Conservation (phyloP, 2,113 vertebrate genomes). For the Narcine bancroftii region DNA sequence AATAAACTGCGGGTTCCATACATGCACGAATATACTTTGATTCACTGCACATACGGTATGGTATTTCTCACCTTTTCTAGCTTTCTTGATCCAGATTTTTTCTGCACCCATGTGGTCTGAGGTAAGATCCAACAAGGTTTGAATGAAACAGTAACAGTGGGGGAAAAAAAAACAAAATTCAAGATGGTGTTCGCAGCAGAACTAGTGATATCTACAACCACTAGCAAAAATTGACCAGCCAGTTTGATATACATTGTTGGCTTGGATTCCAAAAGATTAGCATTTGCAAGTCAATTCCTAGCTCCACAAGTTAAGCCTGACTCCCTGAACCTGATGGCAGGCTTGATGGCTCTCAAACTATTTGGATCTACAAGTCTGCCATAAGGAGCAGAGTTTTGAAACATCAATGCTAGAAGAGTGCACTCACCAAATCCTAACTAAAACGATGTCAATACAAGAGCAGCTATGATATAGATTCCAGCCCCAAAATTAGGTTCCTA, state of each 20-base stretch:
- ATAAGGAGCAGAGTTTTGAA: background rate
- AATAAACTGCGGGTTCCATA: background rate
- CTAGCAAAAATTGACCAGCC: slow-evolving; percentile 23
- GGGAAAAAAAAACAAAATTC: slow-evolving; percentile 24
- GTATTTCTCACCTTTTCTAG: slow-evolving; percentile 28
- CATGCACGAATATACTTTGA: slow-evolving; percentile 6
- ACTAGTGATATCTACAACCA: slow-evolving; percentile 29
- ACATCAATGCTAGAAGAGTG: background rate
- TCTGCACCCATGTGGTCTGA: slow-evolving; percentile 32
- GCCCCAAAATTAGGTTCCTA: background rate
- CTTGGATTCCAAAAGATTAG: background rate
- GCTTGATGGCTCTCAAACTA: background rate
- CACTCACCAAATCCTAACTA: slow-evolving; percentile 13
- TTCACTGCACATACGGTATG: slow-evolving; percentile 13
- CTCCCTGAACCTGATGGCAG: background rate
- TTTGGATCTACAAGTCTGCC: background rate
- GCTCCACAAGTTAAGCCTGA: background rate
- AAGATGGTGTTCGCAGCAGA: slow-evolving; percentile 22
- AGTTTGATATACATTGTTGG: background rate
- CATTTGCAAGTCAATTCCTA: background rate
- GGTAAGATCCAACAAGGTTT: slow-evolving; percentile 25
- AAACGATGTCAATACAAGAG: background rate
- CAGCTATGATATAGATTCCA: background rate
- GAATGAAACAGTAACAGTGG: slow-evolving; percentile 23
- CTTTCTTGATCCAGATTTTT: slow-evolving; percentile 20